Conservation (phyloP, 35 echinoderm and acorn worm genomes). For the Holothuria glaberrima region DNA sequence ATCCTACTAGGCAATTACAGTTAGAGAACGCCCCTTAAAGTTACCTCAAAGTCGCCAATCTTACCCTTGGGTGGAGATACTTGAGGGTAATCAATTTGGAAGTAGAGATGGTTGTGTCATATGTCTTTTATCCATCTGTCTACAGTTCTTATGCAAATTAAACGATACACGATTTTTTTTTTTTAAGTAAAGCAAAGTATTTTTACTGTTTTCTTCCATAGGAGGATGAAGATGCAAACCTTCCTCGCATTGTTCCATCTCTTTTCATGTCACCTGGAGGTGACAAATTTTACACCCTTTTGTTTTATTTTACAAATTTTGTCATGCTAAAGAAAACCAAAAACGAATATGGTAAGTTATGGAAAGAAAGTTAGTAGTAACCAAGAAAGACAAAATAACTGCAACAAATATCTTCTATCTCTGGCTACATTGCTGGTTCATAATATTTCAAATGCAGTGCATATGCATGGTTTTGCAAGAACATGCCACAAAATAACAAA, state of each 20-base stretch:
- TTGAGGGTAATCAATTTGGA: no score
- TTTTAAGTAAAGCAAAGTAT: no score
- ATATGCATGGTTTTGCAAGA: not conserved
- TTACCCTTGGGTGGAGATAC: no score
- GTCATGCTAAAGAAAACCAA: constrained; percentile 71
- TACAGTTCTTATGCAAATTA: no score
- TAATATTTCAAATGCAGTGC: not conserved
- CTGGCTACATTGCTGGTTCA: no score
- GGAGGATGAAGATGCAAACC: constrained; percentile 82
- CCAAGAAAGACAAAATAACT: no score
- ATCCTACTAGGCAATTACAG: no score
- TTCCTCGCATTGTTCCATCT: constrained; percentile 94
- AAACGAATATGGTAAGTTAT: constrained; percentile 79
- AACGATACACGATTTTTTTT: no score
- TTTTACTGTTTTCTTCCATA: constrained; percentile 49
- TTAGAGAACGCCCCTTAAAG: no score
- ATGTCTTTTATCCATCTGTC: not conserved
- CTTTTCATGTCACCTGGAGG: constrained; percentile 95
- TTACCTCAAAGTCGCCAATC: no score
- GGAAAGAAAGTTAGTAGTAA: not conserved
- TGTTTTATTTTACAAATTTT: constrained; percentile 81
- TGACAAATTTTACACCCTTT: constrained; percentile 86
- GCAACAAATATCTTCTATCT: not conserved
- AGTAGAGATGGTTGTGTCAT: not conserved
- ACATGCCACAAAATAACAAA: no score